phyloP scores from a whole-genome alignment of 2,113 vertebrate species.

The Kryptolebias marmoratus region DNA sequence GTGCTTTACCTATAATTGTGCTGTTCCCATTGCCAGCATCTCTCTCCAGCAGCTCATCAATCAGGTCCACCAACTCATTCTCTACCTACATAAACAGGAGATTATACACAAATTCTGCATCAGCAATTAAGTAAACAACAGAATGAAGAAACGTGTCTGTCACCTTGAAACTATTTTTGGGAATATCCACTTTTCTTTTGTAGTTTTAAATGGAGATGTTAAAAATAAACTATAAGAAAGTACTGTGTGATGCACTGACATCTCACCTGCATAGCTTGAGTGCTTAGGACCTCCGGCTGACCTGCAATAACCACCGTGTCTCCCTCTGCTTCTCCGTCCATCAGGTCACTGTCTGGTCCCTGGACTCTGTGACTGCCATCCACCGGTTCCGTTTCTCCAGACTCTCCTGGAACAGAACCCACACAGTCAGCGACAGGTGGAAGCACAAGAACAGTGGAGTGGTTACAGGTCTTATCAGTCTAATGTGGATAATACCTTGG shows the following conservation, averaged over 20 bases:
- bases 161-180: not conserved
- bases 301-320: slow-evolving; percentile 92
- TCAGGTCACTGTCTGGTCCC: slow-evolving; percentile 89
- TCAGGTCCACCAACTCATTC: slow-evolving; percentile 94
- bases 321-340: slow-evolving; percentile 92
- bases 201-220: not conserved
- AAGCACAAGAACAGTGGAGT: not conserved
- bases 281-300: slow-evolving; percentile 90
- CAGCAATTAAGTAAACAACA: not conserved
- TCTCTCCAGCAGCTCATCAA: slow-evolving; percentile 92
- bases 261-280: slow-evolving; percentile 93
- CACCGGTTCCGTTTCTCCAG: slow-evolving; percentile 89
- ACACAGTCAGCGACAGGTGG: not conserved
- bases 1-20: slow-evolving; percentile 88
- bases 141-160: no score
- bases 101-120: not conserved
- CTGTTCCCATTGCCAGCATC: slow-evolving; percentile 89
- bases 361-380: slow-evolving; percentile 88
- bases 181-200: not conserved
- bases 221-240: not conserved
- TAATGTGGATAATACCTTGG: slow-evolving; percentile 82
- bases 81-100: slow-evolving; percentile 83
- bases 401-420: slow-evolving; percentile 79
- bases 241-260: not conserved
- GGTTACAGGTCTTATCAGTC: not conserved